phyloP scores from a whole-genome alignment of 2,888 invertebrate species.

The Eupithecia vulgata region DNA sequence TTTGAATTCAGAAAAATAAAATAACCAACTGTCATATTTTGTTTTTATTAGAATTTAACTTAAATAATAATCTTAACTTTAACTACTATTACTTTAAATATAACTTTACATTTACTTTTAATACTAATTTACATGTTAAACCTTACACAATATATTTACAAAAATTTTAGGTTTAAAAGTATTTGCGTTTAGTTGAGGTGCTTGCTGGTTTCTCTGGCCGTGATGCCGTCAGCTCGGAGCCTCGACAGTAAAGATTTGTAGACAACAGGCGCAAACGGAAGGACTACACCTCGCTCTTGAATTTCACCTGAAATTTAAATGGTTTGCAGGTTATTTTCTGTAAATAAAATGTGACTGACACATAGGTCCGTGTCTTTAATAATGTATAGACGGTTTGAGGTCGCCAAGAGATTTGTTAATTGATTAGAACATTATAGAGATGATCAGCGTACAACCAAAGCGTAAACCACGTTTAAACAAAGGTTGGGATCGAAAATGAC shows the following conservation, averaged over 20 bases:
- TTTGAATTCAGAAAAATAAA: constrained; percentile 8
- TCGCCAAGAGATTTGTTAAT: too few relatives aligned
- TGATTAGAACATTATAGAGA: too few relatives aligned
- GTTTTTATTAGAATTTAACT: constrained; percentile 34
- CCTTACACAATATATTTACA: constrained; percentile 6
- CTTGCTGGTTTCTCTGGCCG: constrained; percentile 68
- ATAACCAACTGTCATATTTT: constrained; percentile 16
- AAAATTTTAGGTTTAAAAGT: not conserved
- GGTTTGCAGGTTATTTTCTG: not conserved
- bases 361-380: too few relatives aligned
- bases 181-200: constrained; percentile 60
- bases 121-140: not conserved
- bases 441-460: too few relatives aligned
- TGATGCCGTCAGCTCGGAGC: constrained; percentile 92
- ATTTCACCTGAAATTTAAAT: constrained; percentile 90
- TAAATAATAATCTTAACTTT: not conserved
- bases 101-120: not conserved
- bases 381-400: not conserved
- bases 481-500: too few relatives aligned
- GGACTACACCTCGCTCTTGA: constrained; percentile 95
- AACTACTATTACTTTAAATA: not conserved
- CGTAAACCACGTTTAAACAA: too few relatives aligned
- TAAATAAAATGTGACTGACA: not conserved
- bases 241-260: constrained; percentile 96
- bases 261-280: constrained; percentile 96